Percentiles rank a stretch among this genome's conserved stretches.
Conservation (phyloP, 2,113 vertebrate species). For the Fulica atra region DNA sequence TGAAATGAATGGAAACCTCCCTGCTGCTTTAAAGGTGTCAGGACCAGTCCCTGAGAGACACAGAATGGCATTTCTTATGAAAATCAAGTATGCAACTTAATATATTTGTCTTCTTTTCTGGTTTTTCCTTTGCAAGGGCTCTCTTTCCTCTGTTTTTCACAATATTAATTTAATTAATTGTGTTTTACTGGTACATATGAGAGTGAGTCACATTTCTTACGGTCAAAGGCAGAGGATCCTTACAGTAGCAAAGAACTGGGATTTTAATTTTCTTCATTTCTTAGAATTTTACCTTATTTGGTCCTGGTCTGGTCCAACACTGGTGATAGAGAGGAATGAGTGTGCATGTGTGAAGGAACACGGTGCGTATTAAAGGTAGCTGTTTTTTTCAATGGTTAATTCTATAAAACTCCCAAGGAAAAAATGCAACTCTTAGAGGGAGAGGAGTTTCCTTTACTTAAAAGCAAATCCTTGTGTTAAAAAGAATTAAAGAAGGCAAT, state of each 20-base stretch:
- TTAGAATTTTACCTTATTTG: background rate
- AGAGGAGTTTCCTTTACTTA: background rate
- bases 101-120: background rate
- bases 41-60: background rate
- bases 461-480: background rate
- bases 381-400: background rate
- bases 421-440: background rate
- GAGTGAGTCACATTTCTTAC: background rate
- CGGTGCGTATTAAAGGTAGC: fast-evolving
- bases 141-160: fast-evolving
- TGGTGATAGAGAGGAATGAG: background rate
- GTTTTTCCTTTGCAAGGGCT: background rate
- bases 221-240: background rate
- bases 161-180: background rate
- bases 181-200: background rate
- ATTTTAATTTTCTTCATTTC: background rate
- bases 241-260: background rate
- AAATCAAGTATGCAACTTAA: background rate
- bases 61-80: background rate
- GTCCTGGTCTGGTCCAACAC: background rate
- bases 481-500: background rate
- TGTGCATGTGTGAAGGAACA: background rate
- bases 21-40: background rate
- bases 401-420: background rate
- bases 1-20: background rate